A percentile compares a stretch with the other conserved stretches of the same genome.
Evolutionary conservation across 2,888 invertebrate species (phyloP).

Genomic region (Plusia festucae): DNA sequence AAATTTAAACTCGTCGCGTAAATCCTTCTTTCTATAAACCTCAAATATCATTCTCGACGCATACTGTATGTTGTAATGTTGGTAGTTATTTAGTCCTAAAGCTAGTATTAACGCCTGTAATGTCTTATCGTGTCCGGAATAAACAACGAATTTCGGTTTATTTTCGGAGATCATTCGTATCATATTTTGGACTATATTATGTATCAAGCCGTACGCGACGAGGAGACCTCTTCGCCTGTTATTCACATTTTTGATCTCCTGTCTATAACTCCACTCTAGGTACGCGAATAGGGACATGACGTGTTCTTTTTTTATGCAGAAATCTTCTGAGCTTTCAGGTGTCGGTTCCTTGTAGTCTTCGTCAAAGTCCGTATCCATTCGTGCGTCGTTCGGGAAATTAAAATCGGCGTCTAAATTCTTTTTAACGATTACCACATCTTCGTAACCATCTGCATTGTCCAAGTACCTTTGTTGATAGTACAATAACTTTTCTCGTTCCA

Average conservation of each 20-base stretch:
- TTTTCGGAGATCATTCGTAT: slow-evolving; percentile 94
- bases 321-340: slow-evolving; percentile 77
- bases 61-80: slow-evolving; percentile 93
- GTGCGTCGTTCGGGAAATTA: slow-evolving; percentile 84
- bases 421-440: slow-evolving; percentile 85
- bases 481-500: slow-evolving; percentile 85
- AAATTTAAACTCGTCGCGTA: slow-evolving; percentile 87
- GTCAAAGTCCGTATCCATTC: slow-evolving; percentile 83
- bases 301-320: slow-evolving; percentile 92
- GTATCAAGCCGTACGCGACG: slow-evolving; percentile 94
- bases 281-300: slow-evolving; percentile 94
- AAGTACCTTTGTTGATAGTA: slow-evolving; percentile 85
- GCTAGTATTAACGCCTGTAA: slow-evolving; percentile 95
- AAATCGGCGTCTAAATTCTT: slow-evolving; percentile 87
- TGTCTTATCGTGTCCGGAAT: slow-evolving; percentile 98
- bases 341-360: slow-evolving; percentile 84
- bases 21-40: slow-evolving; percentile 92
- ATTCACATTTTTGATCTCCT: slow-evolving; percentile 89
- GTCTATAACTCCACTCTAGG: slow-evolving; percentile 94
- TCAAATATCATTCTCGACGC: slow-evolving; percentile 96
- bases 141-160: slow-evolving; percentile 93
- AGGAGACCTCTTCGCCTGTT: slow-evolving; percentile 92
- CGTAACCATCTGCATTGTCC: slow-evolving; percentile 84
- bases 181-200: slow-evolving; percentile 94
- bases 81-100: slow-evolving; percentile 91